These are phyloP conservation scores for Bicyclus anynana DNA, from an alignment of 1,140 invertebrate genomes.

Conservation along the genomic window DNA sequence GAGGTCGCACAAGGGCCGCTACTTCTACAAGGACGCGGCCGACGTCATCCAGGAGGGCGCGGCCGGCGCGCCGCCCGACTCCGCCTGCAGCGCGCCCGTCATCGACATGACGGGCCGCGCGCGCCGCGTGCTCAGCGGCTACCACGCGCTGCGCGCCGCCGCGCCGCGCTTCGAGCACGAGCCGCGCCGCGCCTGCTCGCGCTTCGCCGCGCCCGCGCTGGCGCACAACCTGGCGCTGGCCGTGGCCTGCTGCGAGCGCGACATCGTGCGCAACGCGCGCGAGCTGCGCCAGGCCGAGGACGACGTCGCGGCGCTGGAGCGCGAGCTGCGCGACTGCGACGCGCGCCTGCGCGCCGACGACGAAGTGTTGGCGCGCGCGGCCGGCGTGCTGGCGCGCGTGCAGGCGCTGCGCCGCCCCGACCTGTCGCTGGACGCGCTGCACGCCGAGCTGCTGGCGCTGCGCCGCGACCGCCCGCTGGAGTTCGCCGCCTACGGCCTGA, in stretches of 20 bases:
- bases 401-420: not conserved
- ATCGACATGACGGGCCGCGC: slow-evolving; percentile 99
- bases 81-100: slow-evolving; percentile 86
- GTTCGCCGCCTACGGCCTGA: slow-evolving; percentile 62
- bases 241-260: slow-evolving; percentile 95
- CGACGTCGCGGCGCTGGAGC: slow-evolving; percentile 82
- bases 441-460: too few species aligned
- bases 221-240: slow-evolving; percentile 94
- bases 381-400: not conserved
- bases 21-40: slow-evolving; percentile 94
- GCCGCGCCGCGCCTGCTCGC: slow-evolving; percentile 79
- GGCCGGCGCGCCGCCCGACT: slow-evolving; percentile 77
- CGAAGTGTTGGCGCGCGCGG: slow-evolving; percentile 78
- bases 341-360: slow-evolving; percentile 86
- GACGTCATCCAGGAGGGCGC: slow-evolving; percentile 94
- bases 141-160: slow-evolving; percentile 89
- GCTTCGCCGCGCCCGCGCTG: slow-evolving; percentile 91
- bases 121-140: slow-evolving; percentile 94
- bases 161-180: slow-evolving; percentile 81
- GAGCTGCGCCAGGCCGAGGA: slow-evolving; percentile 87
- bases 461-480: slow-evolving; percentile 45
- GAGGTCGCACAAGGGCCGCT: slow-evolving; percentile 88
- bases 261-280: slow-evolving; percentile 94
- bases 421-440: not conserved
- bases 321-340: slow-evolving; percentile 82